These are phyloP conservation scores for Porites australiensis DNA, from an alignment of 64 coral and sea anemone genomes.

Conservation along the genomic window DNA sequence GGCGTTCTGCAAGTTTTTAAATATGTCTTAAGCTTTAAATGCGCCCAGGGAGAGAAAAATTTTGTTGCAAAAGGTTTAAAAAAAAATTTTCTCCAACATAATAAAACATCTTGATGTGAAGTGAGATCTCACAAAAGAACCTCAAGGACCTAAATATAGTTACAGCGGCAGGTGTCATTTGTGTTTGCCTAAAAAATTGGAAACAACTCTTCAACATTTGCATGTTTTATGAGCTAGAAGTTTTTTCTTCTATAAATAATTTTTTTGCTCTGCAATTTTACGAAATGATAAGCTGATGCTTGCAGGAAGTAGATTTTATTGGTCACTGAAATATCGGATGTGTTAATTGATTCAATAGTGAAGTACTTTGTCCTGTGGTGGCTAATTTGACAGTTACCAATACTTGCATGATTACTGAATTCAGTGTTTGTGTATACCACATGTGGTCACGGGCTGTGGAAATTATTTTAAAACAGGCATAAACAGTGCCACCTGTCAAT, in stretches of 20 bases:
- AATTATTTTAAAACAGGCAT: neutral
- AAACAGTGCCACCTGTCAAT: neutral
- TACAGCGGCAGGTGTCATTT: neutral
- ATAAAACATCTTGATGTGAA: neutral
- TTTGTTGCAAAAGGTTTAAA: too few relatives aligned
- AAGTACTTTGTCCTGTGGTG: neutral
- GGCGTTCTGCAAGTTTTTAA: too few relatives aligned
- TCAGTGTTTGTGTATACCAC: neutral
- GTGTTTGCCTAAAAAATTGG: neutral
- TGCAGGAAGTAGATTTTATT: too few relatives aligned
- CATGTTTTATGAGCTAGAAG: neutral
- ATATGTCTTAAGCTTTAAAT: neutral
- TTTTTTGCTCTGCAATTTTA: neutral
- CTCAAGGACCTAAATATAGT: neutral
- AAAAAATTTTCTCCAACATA: neutral
- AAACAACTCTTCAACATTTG: neutral
- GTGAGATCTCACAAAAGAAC: neutral
- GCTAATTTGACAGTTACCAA: neutral
- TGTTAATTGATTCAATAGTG: neutral
- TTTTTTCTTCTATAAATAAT: neutral
- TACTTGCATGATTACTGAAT: neutral
- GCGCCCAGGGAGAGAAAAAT: neutral
- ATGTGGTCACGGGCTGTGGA: neutral
- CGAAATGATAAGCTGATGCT: too few relatives aligned
- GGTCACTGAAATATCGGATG: too few relatives aligned